A percentile compares a stretch with the other conserved stretches of the same genome.
phyloP scores from a whole-genome alignment of 2,888 invertebrate species.

The Nomada ferruginata region DNA sequence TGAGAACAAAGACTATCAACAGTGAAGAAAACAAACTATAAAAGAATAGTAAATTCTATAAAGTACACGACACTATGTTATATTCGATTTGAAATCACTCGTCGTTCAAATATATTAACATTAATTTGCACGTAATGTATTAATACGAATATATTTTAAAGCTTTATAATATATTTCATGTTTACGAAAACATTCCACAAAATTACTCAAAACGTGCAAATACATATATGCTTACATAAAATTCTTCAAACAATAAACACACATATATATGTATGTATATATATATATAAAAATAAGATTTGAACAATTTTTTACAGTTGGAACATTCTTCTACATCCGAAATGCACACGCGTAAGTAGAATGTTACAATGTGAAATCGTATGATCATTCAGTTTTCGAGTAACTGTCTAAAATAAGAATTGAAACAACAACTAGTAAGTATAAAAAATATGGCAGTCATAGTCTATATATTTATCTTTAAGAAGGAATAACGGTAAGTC shows the following conservation, averaged over 20 bases:
- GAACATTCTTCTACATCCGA: conserved; percentile 16
- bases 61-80: conserved; percentile 19
- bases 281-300: conserved; percentile 52
- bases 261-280: conserved; percentile 1
- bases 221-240: conserved; percentile 37
- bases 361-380: conserved; percentile 6
- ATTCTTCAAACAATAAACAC: conserved; percentile 49
- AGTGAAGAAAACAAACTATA: conserved; percentile 11
- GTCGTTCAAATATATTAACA: conserved; percentile 19
- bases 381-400: conserved; percentile 9
- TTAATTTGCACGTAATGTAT: conserved; percentile 29
- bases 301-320: conserved; percentile 42
- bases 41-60: conserved; percentile 50
- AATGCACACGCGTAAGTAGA: not conserved
- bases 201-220: conserved; percentile 33
- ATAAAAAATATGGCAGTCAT: conserved; percentile 74
- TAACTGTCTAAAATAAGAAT: conserved; percentile 30
- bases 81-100: conserved; percentile 28
- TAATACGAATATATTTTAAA: conserved; percentile 37
- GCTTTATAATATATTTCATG: conserved; percentile 30
- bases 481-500: conserved; percentile 37
- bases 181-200: conserved; percentile 47
- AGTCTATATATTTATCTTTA: conserved; percentile 37
- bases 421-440: conserved; percentile 39
- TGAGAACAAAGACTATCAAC: conserved; percentile 16